Conservation (phyloP, 2,797 vertebrate genomes). For the Alectoris magna region DNA sequence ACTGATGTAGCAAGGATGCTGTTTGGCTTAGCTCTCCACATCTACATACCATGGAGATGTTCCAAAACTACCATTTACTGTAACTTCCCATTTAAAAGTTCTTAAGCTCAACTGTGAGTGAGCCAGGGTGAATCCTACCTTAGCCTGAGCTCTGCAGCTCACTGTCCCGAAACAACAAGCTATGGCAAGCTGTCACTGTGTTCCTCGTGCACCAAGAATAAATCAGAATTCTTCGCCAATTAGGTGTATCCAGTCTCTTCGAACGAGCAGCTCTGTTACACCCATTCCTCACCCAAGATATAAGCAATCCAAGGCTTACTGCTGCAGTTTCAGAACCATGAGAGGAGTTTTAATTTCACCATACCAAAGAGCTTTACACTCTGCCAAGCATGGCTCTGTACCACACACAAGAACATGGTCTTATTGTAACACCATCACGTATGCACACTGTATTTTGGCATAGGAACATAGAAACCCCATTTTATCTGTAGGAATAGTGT, state of each 20-base stretch:
- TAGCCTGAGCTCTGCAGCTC: not conserved
- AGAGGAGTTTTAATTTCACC: not conserved
- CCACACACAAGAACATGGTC: rapidly evolving
- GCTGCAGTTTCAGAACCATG: not conserved
- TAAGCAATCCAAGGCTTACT: not conserved
- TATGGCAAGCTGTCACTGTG: rapidly evolving
- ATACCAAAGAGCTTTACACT: not conserved
- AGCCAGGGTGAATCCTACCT: not conserved
- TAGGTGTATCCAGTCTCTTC: not conserved
- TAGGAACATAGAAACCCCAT: not conserved
- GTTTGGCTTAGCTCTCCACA: slow-evolving; percentile 1
- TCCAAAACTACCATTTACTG: slow-evolving; percentile 48
- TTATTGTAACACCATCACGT: not conserved
- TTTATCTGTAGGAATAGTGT: not conserved
- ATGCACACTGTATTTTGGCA: not conserved
- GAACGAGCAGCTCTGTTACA: not conserved
- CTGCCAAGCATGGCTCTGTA: not conserved
- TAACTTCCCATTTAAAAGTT: slow-evolving; percentile 13
- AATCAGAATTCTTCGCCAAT: not conserved
- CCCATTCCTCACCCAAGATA: not conserved
- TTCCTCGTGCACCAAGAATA: rapidly evolving
- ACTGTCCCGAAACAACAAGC: not conserved
- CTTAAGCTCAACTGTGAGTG: not conserved
- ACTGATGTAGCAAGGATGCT: slow-evolving; percentile 8
- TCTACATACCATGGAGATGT: slow-evolving; percentile 28